Conservation (phyloP, 1,140 invertebrate species). For the Stegodyphus dumicola region DNA sequence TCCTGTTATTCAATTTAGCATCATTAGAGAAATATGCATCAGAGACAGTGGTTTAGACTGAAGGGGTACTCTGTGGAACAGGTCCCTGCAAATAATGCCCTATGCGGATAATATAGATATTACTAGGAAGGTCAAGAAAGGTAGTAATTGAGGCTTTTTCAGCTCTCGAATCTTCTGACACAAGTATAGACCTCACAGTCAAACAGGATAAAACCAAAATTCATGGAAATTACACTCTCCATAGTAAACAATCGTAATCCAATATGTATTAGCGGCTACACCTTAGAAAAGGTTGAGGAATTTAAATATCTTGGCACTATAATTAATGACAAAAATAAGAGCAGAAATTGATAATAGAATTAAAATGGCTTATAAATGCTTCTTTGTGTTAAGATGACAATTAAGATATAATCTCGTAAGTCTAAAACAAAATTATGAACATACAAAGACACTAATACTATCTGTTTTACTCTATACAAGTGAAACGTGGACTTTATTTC, state of each 20-base stretch:
- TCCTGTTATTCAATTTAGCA: background rate
- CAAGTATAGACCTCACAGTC: background rate
- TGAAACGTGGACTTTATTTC: no score
- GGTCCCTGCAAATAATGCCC: background rate
- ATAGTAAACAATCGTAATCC: background rate
- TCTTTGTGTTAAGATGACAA: no score
- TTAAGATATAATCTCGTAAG: no score
- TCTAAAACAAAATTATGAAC: no score
- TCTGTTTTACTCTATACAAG: no score
- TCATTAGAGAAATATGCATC: constrained; percentile 18
- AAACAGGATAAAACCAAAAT: background rate
- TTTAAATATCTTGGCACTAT: background rate
- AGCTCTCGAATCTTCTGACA: background rate
- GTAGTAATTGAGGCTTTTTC: background rate
- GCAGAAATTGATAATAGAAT: background rate
- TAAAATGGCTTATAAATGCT: background rate
- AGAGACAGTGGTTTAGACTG: no score
- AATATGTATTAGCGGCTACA: background rate
- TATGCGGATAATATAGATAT: background rate
- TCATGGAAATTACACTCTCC: background rate
- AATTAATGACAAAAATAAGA: background rate
- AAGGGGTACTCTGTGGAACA: constrained; percentile 3
- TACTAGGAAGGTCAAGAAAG: constrained; percentile 16
- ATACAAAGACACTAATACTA: no score
- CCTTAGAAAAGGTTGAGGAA: background rate